Evolutionary conservation across 2,113 vertebrate genomes (phyloP).

Genomic region (Odocoileus virginianus): DNA sequence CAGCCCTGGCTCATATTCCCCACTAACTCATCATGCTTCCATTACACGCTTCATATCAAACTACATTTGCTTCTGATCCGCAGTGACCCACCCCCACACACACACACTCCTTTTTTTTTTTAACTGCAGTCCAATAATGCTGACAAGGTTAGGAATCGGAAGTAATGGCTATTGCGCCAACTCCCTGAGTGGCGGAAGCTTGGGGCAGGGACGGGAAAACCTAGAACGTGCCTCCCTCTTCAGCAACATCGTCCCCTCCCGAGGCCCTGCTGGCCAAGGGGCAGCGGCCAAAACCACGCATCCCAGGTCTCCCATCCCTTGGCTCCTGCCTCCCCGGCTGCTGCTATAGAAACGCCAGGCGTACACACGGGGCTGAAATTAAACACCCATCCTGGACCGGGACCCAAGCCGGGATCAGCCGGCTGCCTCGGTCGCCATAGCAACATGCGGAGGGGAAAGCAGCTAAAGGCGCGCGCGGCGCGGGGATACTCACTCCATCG

Average conservation of each 20-base stretch:
- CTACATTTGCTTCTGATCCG: neutral
- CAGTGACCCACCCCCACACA: neutral
- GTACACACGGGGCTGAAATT: slow-evolving; percentile 19
- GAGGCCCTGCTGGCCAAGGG: neutral
- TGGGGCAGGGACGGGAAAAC: neutral
- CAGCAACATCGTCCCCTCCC: neutral
- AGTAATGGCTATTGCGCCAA: slow-evolving; percentile 47
- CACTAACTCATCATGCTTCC: neutral
- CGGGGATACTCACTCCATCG: slow-evolving; percentile 60
- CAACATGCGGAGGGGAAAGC: slow-evolving; percentile 58
- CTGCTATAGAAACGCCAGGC: neutral
- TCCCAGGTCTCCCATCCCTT: neutral
- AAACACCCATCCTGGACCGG: neutral
- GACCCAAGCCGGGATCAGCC: slow-evolving; percentile 6
- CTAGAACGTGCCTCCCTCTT: accelerated
- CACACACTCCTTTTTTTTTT: neutral
- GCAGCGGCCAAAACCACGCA: neutral
- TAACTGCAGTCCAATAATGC: slow-evolving; percentile 30
- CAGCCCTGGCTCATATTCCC: neutral
- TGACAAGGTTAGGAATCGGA: neutral
- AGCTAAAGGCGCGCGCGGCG: accelerated
- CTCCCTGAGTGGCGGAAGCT: neutral
- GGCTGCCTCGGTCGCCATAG: slow-evolving; percentile 67
- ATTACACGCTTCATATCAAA: neutral
- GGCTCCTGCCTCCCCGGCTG: neutral